Base-by-base conservation (phyloP, 2,888 invertebrate species). In the Pantelozetes paolii region DNA sequence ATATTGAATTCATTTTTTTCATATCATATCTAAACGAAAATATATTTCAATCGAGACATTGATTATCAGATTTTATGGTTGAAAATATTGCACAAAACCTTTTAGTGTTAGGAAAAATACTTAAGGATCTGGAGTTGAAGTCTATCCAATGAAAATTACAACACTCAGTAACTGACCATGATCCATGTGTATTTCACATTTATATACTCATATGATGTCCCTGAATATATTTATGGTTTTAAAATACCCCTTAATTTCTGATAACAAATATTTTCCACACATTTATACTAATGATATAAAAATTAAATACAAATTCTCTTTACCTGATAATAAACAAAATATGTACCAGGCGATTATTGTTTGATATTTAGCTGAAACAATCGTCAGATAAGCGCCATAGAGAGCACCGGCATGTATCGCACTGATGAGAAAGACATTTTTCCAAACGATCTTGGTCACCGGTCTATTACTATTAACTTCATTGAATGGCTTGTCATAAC, bases 301-400 rank as follows among this genome's bases (percentile, higher is more conserved):
- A 8, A 42, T 42, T 11, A 11, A 9, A 48, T 9, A 15, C 15
- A 28, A 23, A 36, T 8, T 9, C 5, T n/a, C n/a, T n/a, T n/a
- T 69, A 69, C 69, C 69, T 18, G 69, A 69, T 28, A 42, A 26
- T 18, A 69, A 23, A 15, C 23, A 69, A 18, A 69, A 69, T 8
- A 20, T 28, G n/a, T 69, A 69, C 69, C 69, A 69, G 2, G 45
- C 69, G 1, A 45, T 15, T 2, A 69, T 45, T 13, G 69, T 45
- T 5, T 69, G 69, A 69, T 69, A 69, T 69, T 42, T 42, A 45
- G 69, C 69, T 1, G 69, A 23, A 9, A 45, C n/a, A 23, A 69
- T 45, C 69, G 45, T 69, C 13, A 69, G 42, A 18, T 69, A 69
- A 1, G 69, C 69, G 1, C 69, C 59, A 59, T 59, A 59, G 6